Conservation (phyloP, 2,888 invertebrate species). For the Drosophila histrio region DNA sequence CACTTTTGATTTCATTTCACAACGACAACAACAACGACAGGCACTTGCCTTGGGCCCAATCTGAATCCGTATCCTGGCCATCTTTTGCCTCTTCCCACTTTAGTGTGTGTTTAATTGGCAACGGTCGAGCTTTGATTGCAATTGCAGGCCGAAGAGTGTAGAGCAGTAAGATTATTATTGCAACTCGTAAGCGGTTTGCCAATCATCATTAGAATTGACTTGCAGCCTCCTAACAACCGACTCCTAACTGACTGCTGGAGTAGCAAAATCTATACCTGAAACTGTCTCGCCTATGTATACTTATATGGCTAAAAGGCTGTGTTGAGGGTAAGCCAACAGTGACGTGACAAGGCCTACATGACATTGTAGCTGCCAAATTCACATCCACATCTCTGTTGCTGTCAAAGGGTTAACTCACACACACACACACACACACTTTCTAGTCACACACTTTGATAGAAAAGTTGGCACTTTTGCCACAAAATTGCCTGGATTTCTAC, state of each 20-base stretch:
- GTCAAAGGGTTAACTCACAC: slow-evolving; percentile 49
- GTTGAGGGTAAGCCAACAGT: neutral
- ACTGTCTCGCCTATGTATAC: neutral
- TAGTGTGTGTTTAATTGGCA: slow-evolving; percentile 50
- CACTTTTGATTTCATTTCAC: slow-evolving; percentile 58
- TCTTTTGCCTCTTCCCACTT: neutral
- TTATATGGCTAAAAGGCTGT: slow-evolving; percentile 5
- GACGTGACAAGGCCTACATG: slow-evolving; percentile 59
- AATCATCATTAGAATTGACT: slow-evolving; percentile 65
- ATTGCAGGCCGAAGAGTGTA: neutral
- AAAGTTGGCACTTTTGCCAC: slow-evolving; percentile 68
- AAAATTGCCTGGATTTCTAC: slow-evolving; percentile 53
- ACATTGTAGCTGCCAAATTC: slow-evolving; percentile 19
- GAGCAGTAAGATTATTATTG: slow-evolving; percentile 31
- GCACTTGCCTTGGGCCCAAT: slow-evolving; percentile 13
- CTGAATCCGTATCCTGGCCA: neutral
- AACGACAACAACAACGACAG: slow-evolving; percentile 7
- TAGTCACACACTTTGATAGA: slow-evolving; percentile 66
- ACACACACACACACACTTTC: neutral
- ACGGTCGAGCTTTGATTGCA: slow-evolving; percentile 48
- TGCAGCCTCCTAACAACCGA: slow-evolving; percentile 3
- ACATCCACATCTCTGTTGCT: slow-evolving; percentile 3
- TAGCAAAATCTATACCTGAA: neutral
- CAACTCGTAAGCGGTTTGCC: slow-evolving; percentile 73
- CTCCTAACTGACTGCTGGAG: slow-evolving; percentile 43